Conservation (phyloP, 92 coral and sea anemone genomes). For the Phymanthus crucifer region DNA sequence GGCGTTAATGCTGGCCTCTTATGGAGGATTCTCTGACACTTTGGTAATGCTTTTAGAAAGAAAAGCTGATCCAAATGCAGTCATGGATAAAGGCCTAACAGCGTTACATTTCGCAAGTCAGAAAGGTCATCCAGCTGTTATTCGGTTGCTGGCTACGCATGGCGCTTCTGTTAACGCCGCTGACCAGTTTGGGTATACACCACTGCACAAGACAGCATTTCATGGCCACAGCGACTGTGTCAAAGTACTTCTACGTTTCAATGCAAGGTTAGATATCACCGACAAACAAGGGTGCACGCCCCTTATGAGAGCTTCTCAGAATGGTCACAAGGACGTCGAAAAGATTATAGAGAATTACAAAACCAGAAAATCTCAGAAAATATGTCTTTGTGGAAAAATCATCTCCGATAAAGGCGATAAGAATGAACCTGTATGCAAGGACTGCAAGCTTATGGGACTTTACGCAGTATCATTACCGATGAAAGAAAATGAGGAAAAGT, state of each 20-base stretch:
- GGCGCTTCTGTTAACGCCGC: conserved; percentile 45
- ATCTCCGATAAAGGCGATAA: neutral
- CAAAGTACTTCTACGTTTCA: conserved; percentile 34
- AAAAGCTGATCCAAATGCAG: conserved; percentile 31
- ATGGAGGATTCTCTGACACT: conserved; percentile 45
- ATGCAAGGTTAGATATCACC: conserved; percentile 18
- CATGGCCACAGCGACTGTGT: conserved; percentile 62
- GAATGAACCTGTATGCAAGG: conserved; percentile 12
- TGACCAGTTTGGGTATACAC: conserved; percentile 64
- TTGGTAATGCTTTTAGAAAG: conserved; percentile 36
- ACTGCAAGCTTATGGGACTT: conserved; percentile 49
- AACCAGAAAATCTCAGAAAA: neutral
- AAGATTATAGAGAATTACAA: neutral
- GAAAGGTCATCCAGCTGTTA: conserved; percentile 51
- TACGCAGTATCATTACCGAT: conserved; percentile 18
- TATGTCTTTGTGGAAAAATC: conserved; percentile 29
- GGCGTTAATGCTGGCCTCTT: conserved; percentile 48
- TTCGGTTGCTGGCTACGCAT: conserved; percentile 24
- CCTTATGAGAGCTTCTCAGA: conserved; percentile 62
- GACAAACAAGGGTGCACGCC: conserved; percentile 60
- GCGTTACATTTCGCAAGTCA: conserved; percentile 64
- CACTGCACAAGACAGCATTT: conserved; percentile 62
- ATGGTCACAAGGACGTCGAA: conserved; percentile 38
- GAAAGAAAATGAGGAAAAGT: neutral
- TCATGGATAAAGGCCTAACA: conserved; percentile 50